Evolutionary conservation across 1,140 invertebrate genomes (phyloP), one percentile per base, ranked within the genome.

Genomic region (Mesaphorura yosii): DNA sequence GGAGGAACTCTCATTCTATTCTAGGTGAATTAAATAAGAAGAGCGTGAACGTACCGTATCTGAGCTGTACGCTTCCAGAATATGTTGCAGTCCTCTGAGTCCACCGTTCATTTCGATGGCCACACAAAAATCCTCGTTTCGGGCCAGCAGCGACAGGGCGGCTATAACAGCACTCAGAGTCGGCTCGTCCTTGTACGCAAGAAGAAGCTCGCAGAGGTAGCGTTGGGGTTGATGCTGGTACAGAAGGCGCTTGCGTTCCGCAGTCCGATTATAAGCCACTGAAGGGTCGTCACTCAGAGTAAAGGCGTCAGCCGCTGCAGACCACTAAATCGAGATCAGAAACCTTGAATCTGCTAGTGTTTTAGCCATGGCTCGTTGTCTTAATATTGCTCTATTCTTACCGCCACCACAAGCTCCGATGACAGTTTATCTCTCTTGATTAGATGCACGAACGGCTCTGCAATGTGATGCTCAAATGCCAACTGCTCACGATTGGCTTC

Each of bases 401-500:
- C 55, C 41, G 53, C 44, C 12, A 40, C 27, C 10, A 58, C 38
- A 38, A 54, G 42, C 26, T 54, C 46, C 23, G 31, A 7, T 15
- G 38, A 37, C 15, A 52, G 47, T 7, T 37, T 29, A 31, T 53
- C 47, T 20, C 26, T 25, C 34, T 47, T 53, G 23, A 57, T 46
- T 25, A 60, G 3, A 15, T 2, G 3, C 15, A 51, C 34, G 2
- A 60, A 40, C 28, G 51, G 55, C 26, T 28, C 26, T 39, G 51
- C 29, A n/a, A 60, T 17, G 22, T 23, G 17, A 31, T 38, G 37
- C 29, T 37, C 26, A 31, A 17, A 26, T 17, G 40, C 27, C 28
- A 61, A 31, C 19, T 29, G 27, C 28, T 55, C 59, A 20, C 59
- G 52, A 38, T 61, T 61, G 26, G 40, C 41, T 46, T 61, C 59